Conservation (phyloP, 2,797 vertebrate genomes). For the Antennarius maculatus region DNA sequence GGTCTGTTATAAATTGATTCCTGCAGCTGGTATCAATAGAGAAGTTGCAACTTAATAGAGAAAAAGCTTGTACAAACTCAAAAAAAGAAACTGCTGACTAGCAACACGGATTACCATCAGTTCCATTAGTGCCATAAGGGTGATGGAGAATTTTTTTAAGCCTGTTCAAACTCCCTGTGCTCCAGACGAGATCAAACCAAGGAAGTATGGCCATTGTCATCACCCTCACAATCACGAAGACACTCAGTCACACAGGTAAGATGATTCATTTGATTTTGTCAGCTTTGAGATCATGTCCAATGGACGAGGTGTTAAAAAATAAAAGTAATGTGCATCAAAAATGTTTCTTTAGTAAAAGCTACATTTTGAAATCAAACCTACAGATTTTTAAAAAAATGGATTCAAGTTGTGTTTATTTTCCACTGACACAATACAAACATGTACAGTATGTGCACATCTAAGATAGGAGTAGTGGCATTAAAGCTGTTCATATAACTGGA, state of each 20-base stretch:
- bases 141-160: constrained; percentile 84
- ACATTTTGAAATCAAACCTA: not conserved
- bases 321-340: not conserved
- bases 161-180: constrained; percentile 70
- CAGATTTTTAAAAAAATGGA: not conserved
- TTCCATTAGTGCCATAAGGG: constrained; percentile 35
- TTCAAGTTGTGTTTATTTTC: not conserved
- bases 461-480: not conserved
- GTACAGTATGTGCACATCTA: not conserved
- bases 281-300: not conserved
- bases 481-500: not conserved
- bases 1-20: constrained; percentile 1
- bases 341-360: not conserved
- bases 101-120: constrained; percentile 27
- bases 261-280: not conserved
- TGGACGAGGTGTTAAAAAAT: not conserved
- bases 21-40: constrained; percentile 4
- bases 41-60: constrained; percentile 7
- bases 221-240: constrained; percentile 51
- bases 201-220: constrained; percentile 59
- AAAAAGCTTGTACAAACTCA: not conserved
- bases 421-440: not conserved
- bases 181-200: constrained; percentile 61
- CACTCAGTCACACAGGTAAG: constrained; percentile 63
- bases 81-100: constrained; percentile 6